Evolutionary conservation across 2,888 invertebrate genomes (phyloP).

Genomic region (Cantharis rustica): DNA sequence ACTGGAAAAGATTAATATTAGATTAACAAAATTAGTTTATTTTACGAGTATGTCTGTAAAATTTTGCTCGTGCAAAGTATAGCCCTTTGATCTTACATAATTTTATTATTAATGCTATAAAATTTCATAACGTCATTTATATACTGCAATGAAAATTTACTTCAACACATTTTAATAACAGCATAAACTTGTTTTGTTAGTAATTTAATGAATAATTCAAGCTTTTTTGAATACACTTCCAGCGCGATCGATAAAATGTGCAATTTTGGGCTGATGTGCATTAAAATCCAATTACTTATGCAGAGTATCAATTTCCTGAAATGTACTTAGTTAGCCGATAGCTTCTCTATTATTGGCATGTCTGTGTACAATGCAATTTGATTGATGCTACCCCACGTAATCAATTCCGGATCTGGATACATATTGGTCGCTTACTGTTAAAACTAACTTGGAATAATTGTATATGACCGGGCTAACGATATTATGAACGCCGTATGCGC

Average conservation of each 20-base stretch:
- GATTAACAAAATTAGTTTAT: not conserved
- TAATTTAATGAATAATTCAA: not conserved
- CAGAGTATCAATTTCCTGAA: constrained; percentile 10
- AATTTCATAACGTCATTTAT: not conserved
- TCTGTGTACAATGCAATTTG: constrained; percentile 13
- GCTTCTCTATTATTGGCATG: not conserved
- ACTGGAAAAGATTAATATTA: not conserved
- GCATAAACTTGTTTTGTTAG: not conserved
- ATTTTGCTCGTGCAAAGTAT: not conserved
- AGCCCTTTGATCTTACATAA: not conserved
- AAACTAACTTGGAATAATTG: constrained; percentile 1
- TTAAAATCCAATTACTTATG: constrained; percentile 12
- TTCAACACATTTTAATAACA: not conserved
- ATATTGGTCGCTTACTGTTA: constrained; percentile 8
- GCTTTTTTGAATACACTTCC: not conserved
- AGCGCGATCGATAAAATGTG: not conserved
- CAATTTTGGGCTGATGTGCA: not conserved
- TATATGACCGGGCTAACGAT: constrained; percentile 5
- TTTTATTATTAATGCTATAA: not conserved
- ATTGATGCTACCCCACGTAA: constrained; percentile 16
- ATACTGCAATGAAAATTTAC: not conserved
- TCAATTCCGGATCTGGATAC: constrained; percentile 1
- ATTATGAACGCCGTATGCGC: not conserved
- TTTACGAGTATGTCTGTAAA: not conserved
- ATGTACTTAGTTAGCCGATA: constrained; percentile 2